phyloP scores from a whole-genome alignment of 1,140 invertebrate genomes.

The Eriocheir sinensis region DNA sequence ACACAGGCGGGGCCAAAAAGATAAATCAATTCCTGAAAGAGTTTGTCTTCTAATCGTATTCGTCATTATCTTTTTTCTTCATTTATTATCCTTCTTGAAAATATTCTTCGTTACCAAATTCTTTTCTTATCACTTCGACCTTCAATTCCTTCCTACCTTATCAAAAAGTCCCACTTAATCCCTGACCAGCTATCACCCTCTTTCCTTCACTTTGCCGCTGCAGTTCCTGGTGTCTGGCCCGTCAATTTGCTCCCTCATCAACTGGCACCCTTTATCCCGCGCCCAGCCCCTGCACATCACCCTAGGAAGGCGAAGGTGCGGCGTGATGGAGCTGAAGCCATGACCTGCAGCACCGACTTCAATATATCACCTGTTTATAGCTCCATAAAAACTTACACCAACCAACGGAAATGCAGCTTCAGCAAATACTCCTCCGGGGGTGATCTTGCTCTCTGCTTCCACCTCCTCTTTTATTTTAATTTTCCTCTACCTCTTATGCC shows the following conservation, averaged over 20 bases:
- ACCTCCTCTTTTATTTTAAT: conserved; percentile 3
- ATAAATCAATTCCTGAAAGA: no score
- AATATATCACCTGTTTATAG: conserved; percentile 77
- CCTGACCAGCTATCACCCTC: no score
- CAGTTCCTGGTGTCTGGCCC: not conserved
- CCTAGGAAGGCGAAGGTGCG: not conserved
- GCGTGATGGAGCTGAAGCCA: conserved; percentile 1
- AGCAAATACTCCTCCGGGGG: conserved; percentile 72
- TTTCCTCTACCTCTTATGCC: not conserved
- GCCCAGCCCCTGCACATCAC: not conserved
- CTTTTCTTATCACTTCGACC: no score
- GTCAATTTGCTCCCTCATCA: not conserved
- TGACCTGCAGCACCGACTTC: conserved; percentile 55
- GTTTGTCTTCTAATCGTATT: no score
- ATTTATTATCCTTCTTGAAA: no score
- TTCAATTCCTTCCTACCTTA: no score
- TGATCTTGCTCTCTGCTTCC: conserved; percentile 5
- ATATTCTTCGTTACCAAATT: no score
- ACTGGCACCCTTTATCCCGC: not conserved
- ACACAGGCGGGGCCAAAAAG: no score
- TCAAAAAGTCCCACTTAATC: no score
- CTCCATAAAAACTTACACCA: conserved; percentile 75
- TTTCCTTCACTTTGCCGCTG: not conserved
- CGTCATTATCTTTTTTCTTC: no score
- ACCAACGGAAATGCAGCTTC: conserved; percentile 75